These are phyloP conservation scores for Triplophysa tibetana DNA, from an alignment of 2,113 vertebrate genomes.

Conservation along the genomic window DNA sequence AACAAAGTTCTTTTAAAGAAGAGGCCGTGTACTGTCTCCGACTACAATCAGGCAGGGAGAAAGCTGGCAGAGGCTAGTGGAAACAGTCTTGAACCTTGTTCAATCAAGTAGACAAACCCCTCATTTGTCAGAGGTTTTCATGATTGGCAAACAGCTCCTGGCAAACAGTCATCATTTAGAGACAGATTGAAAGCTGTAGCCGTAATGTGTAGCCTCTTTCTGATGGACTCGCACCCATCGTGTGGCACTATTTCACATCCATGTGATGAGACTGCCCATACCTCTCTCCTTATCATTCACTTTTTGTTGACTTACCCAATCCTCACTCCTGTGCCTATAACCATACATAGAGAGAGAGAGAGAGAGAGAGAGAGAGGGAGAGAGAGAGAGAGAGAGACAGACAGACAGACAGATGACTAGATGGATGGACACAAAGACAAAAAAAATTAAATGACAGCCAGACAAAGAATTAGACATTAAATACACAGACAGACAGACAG, in stretches of 20 bases:
- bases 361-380: neutral
- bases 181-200: conserved; percentile 2
- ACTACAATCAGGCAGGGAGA: conserved; percentile 41
- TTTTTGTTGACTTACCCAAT: conserved; percentile 7
- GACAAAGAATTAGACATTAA: neutral
- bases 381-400: neutral
- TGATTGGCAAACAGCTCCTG: conserved; percentile 43
- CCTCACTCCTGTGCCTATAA: neutral
- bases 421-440: neutral
- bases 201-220: conserved; percentile 13
- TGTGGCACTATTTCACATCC: conserved; percentile 6
- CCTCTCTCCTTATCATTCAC: neutral
- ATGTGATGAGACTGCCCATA: neutral
- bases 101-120: conserved; percentile 9
- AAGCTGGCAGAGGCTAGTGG: neutral
- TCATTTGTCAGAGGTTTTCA: conserved; percentile 30
- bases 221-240: conserved; percentile 19
- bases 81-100: conserved; percentile 4
- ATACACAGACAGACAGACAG: neutral
- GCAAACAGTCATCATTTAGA: conserved; percentile 19
- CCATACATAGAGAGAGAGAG: neutral
- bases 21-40: neutral
- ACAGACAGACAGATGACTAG: neutral
- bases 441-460: neutral
- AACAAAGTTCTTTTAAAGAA: neutral